Evolutionary conservation across 2,888 invertebrate species (phyloP), one percentile per base, ranked within the genome.

Genomic region (Mylabris sibirica): DNA sequence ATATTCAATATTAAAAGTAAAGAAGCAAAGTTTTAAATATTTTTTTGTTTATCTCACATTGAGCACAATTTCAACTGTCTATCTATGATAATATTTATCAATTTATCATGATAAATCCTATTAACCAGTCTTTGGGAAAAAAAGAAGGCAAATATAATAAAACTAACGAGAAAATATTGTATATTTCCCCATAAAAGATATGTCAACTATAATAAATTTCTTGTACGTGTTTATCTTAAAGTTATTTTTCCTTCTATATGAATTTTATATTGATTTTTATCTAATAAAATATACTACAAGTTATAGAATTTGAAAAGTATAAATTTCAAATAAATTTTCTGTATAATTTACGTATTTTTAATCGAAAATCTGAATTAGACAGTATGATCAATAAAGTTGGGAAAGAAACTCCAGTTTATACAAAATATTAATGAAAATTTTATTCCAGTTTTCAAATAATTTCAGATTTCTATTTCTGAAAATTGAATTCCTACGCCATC

Each of bases 211-310:
- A 61, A 61, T 61, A 61, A 61, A 61, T 61, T 14, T 61, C 61
- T 61, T 38, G 30, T 38, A 61, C 61, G 61, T 61, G 61, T 61
- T 61, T 38, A 34, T 24, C 24, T 57, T 6, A 57, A 57, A 24
- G 24, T 14, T 22, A 38, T 24, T 38, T 41, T 41, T 35, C 35
- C 22, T 8, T 8, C 60, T 35, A 20, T 38, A 20, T 41, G 61
- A 20, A 61, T 38, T 61, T 35, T 38, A 12, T 61, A 61, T 61
- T 61, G 61, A 61, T 61, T 61, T 61, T 38, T 61, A 61, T 61
- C 61, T 61, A 5, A 24, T 61, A 38, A 61, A 61, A 61, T 61
- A 35, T 35, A 24, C 44, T 4, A 44, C 44, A 44, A 35, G n/a
- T n/a, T 41, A n/a, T 41, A 41, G n/a, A 41, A 41, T 41, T n/a